Conservation (phyloP, 2,797 vertebrate species). For the Sciurus vulgaris region DNA sequence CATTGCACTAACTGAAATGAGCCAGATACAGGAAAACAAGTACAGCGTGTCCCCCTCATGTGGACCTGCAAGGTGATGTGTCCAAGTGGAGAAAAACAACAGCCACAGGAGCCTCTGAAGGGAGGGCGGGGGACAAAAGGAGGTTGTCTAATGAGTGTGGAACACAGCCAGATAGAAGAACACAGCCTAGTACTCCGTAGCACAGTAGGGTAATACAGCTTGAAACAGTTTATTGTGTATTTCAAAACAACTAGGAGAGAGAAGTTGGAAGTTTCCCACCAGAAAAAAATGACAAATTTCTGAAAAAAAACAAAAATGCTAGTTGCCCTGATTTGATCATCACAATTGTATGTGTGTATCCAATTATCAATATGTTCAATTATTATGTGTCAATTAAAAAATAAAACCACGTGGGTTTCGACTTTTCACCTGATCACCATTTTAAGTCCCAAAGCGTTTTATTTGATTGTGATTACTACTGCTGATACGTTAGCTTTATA, state of each 20-base stretch:
- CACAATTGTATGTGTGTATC: no score
- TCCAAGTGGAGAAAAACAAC: not conserved
- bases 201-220: not conserved
- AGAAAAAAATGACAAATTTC: not conserved
- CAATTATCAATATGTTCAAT: not conserved
- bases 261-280: not conserved
- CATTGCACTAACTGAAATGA: not conserved
- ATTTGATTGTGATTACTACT: not conserved
- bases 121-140: not conserved
- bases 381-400: not conserved
- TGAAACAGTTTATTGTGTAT: not conserved
- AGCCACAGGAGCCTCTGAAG: no score
- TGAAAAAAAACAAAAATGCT: not conserved
- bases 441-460: not conserved
- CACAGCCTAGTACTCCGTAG: not conserved
- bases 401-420: not conserved
- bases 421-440: not conserved
- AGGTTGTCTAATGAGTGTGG: no score
- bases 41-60: not conserved
- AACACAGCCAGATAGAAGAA: no score
- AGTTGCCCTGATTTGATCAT: not conserved
- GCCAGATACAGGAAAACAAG: not conserved
- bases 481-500: not conserved
- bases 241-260: not conserved
- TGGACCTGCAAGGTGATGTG: not conserved